These are phyloP conservation scores for Silurus aristotelis DNA, from an alignment of 2,797 vertebrate species.

Conservation along the genomic window DNA sequence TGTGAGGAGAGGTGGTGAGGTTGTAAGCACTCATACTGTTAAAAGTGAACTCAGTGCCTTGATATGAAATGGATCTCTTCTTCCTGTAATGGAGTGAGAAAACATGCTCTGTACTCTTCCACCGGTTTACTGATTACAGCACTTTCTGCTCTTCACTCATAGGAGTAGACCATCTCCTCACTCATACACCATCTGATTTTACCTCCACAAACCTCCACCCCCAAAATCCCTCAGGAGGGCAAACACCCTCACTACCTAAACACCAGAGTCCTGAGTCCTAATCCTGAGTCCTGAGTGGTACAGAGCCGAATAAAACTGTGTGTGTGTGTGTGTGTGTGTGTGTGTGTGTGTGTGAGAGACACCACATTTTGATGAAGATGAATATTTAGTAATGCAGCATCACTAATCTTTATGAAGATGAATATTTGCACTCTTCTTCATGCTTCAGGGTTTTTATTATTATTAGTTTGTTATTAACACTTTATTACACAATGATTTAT, in stretches of 20 bases:
- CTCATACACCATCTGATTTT: too few relatives aligned
- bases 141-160: neutral
- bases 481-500: neutral
- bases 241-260: neutral
- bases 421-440: neutral
- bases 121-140: neutral
- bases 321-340: neutral
- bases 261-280: neutral
- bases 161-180: too few relatives aligned
- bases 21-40: neutral
- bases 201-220: too few relatives aligned
- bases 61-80: neutral
- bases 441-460: neutral
- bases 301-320: neutral
- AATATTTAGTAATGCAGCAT: neutral
- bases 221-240: neutral
- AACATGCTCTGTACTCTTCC: neutral
- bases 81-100: neutral
- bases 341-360: neutral
- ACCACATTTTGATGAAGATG: too few relatives aligned
- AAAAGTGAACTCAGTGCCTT: slow-evolving; percentile 40
- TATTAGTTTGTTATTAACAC: neutral
- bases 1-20: neutral
- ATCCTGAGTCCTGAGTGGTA: neutral
- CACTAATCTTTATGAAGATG: neutral